These are phyloP conservation scores for Amazona guildingii DNA, from an alignment of 2,113 vertebrate genomes.

Conservation along the genomic window DNA sequence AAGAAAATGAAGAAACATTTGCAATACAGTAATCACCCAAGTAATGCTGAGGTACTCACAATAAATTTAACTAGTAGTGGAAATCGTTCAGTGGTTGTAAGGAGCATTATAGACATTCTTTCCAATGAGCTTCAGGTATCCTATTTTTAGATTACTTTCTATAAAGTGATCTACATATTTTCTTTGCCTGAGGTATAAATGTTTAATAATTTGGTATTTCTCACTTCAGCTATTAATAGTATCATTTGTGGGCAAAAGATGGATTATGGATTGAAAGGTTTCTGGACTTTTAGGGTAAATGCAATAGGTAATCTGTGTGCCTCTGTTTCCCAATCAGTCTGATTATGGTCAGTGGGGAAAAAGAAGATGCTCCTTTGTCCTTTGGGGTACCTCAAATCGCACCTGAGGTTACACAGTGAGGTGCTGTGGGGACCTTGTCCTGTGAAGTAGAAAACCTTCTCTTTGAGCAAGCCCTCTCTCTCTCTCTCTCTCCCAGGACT, in stretches of 20 bases:
- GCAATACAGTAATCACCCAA: neutral
- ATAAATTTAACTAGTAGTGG: neutral
- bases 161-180: neutral
- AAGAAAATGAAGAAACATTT: neutral
- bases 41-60: neutral
- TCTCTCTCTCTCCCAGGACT: neutral
- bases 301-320: neutral
- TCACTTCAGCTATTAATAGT: neutral
- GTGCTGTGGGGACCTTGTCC: neutral
- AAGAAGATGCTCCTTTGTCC: neutral
- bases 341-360: neutral
- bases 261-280: neutral
- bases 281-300: neutral
- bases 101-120: neutral
- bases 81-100: conserved; percentile 22
- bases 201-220: neutral
- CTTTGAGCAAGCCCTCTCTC: fast-evolving
- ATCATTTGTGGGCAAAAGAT: neutral
- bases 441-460: neutral
- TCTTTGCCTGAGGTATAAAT: neutral
- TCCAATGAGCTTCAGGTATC: neutral
- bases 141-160: conserved; percentile 24
- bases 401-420: neutral
- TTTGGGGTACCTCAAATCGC: neutral
- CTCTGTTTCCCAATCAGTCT: neutral